These are phyloP conservation scores for Harpalus rufipes DNA, from an alignment of 2,888 invertebrate genomes.

Conservation along the genomic window DNA sequence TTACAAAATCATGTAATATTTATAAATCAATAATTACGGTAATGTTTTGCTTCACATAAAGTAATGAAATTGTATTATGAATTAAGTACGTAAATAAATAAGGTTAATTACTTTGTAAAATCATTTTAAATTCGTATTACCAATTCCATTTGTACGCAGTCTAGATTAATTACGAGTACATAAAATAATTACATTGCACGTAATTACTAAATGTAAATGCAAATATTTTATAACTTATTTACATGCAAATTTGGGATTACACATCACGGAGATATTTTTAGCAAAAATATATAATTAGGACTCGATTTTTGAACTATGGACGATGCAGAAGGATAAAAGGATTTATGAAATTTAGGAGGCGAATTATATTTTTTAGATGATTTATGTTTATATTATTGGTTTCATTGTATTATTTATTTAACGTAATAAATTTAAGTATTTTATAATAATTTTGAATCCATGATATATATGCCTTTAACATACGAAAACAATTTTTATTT, in stretches of 20 bases:
- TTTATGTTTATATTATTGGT: too few relatives aligned
- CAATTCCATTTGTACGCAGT: conserved; percentile 27
- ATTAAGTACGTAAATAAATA: conserved; percentile 27
- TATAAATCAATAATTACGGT: background rate
- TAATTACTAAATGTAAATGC: conserved; percentile 12
- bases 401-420: too few relatives aligned
- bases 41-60: background rate
- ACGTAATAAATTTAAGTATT: too few relatives aligned
- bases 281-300: background rate
- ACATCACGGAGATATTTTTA: background rate
- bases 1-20: background rate
- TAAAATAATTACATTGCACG: conserved; percentile 19
- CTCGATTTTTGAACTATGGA: background rate
- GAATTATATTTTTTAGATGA: too few relatives aligned
- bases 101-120: conserved; percentile 37
- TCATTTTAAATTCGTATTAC: conserved; percentile 43
- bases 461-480: too few relatives aligned
- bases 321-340: background rate
- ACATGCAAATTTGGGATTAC: conserved; percentile 10
- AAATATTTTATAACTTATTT: conserved; percentile 33
- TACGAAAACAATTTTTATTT: too few relatives aligned
- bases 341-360: too few relatives aligned
- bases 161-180: conserved; percentile 17
- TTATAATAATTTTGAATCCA: too few relatives aligned
- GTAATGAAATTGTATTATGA: conserved; percentile 8